Evolutionary conservation across 2,113 vertebrate species (phyloP).

Genomic region (Prietella phreatophila): DNA sequence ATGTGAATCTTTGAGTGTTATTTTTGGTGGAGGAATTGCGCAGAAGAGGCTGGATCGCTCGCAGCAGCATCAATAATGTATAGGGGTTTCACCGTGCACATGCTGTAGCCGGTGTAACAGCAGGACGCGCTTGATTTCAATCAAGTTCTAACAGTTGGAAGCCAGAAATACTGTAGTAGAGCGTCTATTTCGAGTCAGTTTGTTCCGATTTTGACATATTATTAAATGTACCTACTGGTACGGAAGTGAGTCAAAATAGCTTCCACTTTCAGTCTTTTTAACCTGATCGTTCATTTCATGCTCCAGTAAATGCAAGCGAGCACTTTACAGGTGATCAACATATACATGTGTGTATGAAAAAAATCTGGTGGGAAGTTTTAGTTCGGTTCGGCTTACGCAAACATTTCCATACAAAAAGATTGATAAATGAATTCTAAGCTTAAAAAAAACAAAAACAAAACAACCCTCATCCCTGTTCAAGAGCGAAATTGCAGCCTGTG

Average conservation of each 20-base stretch:
- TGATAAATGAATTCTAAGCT: background rate
- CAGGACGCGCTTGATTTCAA: slow-evolving; percentile 17
- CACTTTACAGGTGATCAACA: background rate
- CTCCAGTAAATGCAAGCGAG: background rate
- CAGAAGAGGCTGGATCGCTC: slow-evolving; percentile 17
- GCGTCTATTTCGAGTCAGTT: background rate
- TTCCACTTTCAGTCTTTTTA: background rate
- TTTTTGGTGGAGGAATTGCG: slow-evolving; percentile 10
- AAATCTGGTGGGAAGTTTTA: background rate
- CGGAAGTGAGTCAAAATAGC: background rate
- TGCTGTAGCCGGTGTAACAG: slow-evolving; percentile 11
- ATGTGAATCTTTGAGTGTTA: background rate
- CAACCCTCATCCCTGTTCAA: background rate
- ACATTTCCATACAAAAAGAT: background rate
- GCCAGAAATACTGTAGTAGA: background rate
- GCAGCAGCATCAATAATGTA: slow-evolving; percentile 9
- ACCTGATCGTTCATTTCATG: background rate
- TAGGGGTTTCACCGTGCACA: slow-evolving; percentile 15
- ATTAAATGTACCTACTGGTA: background rate
- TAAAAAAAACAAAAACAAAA: background rate
- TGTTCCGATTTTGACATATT: background rate
- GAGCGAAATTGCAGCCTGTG: background rate
- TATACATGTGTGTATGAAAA: background rate
- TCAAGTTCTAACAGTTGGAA: background rate
- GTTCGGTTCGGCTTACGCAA: background rate